Evolutionary conservation across 2,113 vertebrate species (phyloP).

Genomic region (Tenrec ecaudatus): DNA sequence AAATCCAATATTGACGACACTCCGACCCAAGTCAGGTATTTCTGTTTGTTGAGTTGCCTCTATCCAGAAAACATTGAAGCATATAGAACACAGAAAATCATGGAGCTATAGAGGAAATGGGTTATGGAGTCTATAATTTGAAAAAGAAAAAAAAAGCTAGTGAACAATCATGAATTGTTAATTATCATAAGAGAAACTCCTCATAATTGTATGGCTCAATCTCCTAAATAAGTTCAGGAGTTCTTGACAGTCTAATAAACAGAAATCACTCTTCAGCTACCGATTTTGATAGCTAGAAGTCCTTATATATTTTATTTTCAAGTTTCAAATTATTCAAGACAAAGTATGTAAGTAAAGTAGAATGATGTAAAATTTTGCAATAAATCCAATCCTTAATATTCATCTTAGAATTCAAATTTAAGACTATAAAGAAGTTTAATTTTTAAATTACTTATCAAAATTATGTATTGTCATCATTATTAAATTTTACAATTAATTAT

Average conservation of each 20-base stretch:
- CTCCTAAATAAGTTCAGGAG: neutral
- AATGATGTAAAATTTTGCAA: neutral
- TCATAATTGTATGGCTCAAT: slow-evolving; percentile 5
- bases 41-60: slow-evolving; percentile 50
- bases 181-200: neutral
- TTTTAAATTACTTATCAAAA: too few species aligned
- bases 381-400: neutral
- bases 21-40: slow-evolving; percentile 20
- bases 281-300: neutral
- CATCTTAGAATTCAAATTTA: slow-evolving; percentile 1
- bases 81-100: neutral
- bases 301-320: slow-evolving; percentile 16
- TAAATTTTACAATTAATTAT: too few species aligned
- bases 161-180: slow-evolving; percentile 19
- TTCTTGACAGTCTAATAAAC: neutral
- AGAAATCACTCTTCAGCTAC: neutral
- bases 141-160: slow-evolving; percentile 26
- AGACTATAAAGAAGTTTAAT: neutral
- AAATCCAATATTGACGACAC: slow-evolving; percentile 64
- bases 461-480: too few species aligned
- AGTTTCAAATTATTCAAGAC: neutral
- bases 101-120: neutral
- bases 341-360: neutral
- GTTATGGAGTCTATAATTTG: neutral
- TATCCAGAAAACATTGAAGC: slow-evolving; percentile 25